These are phyloP conservation scores for Sebastes fasciatus DNA, from an alignment of 2,113 vertebrate species.

Conservation along the genomic window DNA sequence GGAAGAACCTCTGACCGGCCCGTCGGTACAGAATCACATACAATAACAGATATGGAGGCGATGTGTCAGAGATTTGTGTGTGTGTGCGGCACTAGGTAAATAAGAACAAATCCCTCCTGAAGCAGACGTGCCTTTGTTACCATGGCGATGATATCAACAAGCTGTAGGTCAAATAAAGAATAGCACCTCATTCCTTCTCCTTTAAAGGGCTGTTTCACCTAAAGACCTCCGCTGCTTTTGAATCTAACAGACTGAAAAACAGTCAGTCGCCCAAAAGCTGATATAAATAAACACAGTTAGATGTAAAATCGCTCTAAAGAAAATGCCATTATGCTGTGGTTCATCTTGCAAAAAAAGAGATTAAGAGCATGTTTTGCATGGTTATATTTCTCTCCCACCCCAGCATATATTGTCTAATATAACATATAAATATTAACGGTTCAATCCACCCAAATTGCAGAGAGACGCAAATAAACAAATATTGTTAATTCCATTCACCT, in stretches of 20 bases:
- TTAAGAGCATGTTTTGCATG: background rate
- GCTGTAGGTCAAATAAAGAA: background rate
- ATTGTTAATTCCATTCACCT: background rate
- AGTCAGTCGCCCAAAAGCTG: background rate
- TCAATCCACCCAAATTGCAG: background rate
- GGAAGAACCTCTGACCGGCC: background rate
- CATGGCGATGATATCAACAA: constrained; percentile 21
- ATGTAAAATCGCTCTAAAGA: background rate
- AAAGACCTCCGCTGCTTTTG: background rate
- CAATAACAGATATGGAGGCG: background rate
- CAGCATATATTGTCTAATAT: background rate
- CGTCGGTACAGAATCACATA: background rate
- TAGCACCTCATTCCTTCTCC: background rate
- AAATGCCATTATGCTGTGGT: background rate
- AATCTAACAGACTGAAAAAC: background rate
- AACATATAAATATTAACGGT: background rate
- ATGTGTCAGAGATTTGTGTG: background rate
- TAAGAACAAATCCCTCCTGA: background rate
- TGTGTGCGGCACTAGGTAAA: background rate
- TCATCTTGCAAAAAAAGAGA: background rate
- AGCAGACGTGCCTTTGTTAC: constrained; percentile 6
- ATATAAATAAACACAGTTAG: background rate
- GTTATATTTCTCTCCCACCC: background rate
- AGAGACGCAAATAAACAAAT: background rate
- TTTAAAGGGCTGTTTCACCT: background rate